Percentiles rank a stretch among this genome's conserved stretches.
phyloP scores from a whole-genome alignment of 1,140 invertebrate species.

The Dryas iulia region DNA sequence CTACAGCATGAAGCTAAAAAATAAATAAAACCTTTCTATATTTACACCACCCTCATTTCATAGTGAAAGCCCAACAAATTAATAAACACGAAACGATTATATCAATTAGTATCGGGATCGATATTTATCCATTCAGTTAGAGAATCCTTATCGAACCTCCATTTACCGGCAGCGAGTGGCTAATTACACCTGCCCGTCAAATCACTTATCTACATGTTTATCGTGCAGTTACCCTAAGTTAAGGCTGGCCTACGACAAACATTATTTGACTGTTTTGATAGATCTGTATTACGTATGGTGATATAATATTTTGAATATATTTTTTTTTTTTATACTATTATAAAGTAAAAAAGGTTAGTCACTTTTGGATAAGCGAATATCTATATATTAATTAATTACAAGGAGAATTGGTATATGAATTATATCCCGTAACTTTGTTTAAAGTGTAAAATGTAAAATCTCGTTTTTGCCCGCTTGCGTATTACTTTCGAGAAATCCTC shows the following conservation, averaged over 20 bases:
- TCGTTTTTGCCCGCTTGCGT: too few species aligned
- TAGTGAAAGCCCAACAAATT: not conserved
- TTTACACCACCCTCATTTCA: not conserved
- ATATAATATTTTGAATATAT: not conserved
- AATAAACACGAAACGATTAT: not conserved
- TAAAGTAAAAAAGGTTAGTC: too few species aligned
- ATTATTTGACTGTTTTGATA: not conserved
- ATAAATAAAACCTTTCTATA: not conserved
- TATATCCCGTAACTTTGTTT: too few species aligned
- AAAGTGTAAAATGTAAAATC: too few species aligned
- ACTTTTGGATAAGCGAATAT: too few species aligned
- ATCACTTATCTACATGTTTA: constrained; percentile 59
- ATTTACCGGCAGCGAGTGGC: constrained; percentile 54
- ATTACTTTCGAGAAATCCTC: too few species aligned
- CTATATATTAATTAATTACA: too few species aligned
- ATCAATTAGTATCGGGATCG: not conserved
- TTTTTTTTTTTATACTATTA: not conserved
- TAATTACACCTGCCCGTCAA: constrained; percentile 72
- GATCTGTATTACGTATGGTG: not conserved
- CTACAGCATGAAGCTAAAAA: too few species aligned
- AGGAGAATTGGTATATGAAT: too few species aligned
- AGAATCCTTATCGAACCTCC: constrained; percentile 49
- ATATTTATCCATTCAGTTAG: not conserved
- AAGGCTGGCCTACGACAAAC: constrained; percentile 16
- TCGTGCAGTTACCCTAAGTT: constrained; percentile 44